Conservation (phyloP, 2,797 vertebrate genomes). For the Tokudaia tokunoshimensis region DNA sequence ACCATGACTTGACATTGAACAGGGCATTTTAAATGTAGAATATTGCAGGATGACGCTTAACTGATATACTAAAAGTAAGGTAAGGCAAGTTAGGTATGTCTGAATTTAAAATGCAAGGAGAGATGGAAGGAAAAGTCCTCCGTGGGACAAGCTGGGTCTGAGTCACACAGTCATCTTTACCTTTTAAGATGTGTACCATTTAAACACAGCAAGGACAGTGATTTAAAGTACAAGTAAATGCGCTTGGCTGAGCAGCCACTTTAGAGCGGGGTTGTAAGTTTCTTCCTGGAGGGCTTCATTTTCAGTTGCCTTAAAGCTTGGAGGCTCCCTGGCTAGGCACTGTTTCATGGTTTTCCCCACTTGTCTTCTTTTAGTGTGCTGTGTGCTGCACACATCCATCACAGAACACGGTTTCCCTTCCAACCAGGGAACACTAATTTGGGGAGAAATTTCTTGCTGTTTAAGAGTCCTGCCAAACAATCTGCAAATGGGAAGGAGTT, state of each 20-base stretch:
- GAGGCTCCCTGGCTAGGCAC: constrained; percentile 18
- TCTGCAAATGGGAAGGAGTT: constrained; percentile 80
- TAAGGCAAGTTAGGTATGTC: constrained; percentile 67
- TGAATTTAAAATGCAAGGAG: constrained; percentile 73
- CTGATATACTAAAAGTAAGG: constrained; percentile 35
- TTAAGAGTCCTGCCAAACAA: constrained; percentile 81
- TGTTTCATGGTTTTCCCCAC: not conserved
- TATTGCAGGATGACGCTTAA: constrained; percentile 62
- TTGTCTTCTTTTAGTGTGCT: not conserved
- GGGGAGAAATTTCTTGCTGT: constrained; percentile 73
- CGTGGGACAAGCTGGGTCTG: constrained; percentile 21
- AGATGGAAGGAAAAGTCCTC: constrained; percentile 61
- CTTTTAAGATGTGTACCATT: constrained; percentile 37
- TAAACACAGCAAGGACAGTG: constrained; percentile 25
- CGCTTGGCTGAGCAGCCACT: constrained; percentile 19
- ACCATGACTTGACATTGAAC: constrained; percentile 38
- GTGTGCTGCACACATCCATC: constrained; percentile 13
- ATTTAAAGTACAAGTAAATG: constrained; percentile 59
- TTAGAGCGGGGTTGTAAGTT: constrained; percentile 30
- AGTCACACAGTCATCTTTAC: constrained; percentile 27
- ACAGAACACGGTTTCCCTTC: constrained; percentile 25
- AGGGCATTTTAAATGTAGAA: constrained; percentile 9
- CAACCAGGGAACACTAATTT: constrained; percentile 52
- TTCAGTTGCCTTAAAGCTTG: not conserved
- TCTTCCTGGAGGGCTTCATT: constrained; percentile 42